These are phyloP conservation scores for Drosophila malerkotliana DNA, from an alignment of 1,140 invertebrate species.

Conservation along the genomic window DNA sequence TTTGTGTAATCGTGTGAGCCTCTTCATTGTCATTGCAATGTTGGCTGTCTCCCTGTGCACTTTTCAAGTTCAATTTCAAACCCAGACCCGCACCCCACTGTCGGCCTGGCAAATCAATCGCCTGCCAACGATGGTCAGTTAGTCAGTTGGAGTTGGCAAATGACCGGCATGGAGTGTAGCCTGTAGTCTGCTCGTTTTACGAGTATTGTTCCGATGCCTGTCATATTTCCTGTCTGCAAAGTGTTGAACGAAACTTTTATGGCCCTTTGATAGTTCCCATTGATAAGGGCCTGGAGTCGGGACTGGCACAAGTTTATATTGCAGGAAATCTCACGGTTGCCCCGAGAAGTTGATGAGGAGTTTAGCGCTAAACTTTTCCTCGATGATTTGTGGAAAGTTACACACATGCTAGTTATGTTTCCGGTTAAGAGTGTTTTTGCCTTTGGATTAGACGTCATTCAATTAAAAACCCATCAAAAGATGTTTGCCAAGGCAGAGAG, in stretches of 20 bases:
- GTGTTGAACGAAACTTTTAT: constrained; percentile 61
- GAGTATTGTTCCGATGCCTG: constrained; percentile 17
- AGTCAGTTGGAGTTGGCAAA: constrained; percentile 41
- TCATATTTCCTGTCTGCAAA: constrained; percentile 66
- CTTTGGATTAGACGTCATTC: constrained; percentile 2
- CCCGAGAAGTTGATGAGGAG: constrained; percentile 12
- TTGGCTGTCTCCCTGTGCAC: constrained; percentile 58
- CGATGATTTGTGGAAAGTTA: constrained; percentile 22
- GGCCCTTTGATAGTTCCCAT: constrained; percentile 46
- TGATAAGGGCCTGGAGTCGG: constrained; percentile 16
- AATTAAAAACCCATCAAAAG: constrained; percentile 1
- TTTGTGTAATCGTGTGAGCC: constrained; percentile 63
- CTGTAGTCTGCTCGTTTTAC: constrained; percentile 32
- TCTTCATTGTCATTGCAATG: constrained; percentile 46
- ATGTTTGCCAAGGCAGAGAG: not conserved
- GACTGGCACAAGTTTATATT: constrained; percentile 25
- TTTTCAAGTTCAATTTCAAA: constrained; percentile 80
- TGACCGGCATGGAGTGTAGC: constrained; percentile 48
- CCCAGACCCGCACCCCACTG: constrained; percentile 16
- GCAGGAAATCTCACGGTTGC: constrained; percentile 45
- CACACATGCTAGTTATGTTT: constrained; percentile 12
- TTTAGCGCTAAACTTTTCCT: not conserved
- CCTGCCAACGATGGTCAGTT: constrained; percentile 8
- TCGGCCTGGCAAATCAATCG: constrained; percentile 56
- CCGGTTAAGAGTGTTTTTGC: not conserved